Percentiles rank a stretch among this genome's conserved stretches.
These are phyloP conservation scores for Rhinoraja longicauda DNA, from an alignment of 2,797 vertebrate genomes.

Conservation along the genomic window DNA sequence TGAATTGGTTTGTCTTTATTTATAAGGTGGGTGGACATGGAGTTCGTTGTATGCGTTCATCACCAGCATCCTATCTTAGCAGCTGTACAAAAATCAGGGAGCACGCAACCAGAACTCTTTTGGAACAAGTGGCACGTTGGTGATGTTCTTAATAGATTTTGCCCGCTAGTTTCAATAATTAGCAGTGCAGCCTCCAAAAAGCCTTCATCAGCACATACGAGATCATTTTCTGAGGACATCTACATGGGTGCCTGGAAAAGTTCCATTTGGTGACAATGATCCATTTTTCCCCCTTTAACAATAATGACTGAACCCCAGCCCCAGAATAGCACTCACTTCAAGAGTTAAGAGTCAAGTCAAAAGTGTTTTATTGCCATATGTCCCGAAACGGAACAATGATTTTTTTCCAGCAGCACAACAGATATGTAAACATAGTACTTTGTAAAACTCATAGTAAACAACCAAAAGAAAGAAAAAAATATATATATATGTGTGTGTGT, in stretches of 20 bases:
- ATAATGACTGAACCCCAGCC: neutral
- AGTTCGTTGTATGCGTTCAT: neutral
- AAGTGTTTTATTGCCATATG: no score
- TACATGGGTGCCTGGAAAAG: neutral
- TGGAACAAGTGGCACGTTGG: neutral
- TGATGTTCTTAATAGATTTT: neutral
- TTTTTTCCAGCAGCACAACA: no score
- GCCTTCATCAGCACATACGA: neutral
- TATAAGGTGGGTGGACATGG: neutral
- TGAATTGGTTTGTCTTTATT: conserved; percentile 29
- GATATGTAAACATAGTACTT: no score
- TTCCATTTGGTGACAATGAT: neutral
- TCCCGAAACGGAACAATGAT: no score
- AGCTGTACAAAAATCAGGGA: neutral
- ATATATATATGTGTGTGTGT: no score
- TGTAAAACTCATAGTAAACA: no score
- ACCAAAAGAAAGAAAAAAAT: no score
- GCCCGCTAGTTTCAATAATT: neutral
- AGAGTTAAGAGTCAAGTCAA: no score
- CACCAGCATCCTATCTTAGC: neutral
- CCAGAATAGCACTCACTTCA: neutral
- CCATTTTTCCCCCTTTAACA: neutral
- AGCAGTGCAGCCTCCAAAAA: neutral
- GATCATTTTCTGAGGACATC: neutral
- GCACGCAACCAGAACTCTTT: neutral